Percentiles rank a stretch among this genome's conserved stretches.
Conservation (phyloP, 2,797 vertebrate species). For the Gadopsis marmoratus region DNA sequence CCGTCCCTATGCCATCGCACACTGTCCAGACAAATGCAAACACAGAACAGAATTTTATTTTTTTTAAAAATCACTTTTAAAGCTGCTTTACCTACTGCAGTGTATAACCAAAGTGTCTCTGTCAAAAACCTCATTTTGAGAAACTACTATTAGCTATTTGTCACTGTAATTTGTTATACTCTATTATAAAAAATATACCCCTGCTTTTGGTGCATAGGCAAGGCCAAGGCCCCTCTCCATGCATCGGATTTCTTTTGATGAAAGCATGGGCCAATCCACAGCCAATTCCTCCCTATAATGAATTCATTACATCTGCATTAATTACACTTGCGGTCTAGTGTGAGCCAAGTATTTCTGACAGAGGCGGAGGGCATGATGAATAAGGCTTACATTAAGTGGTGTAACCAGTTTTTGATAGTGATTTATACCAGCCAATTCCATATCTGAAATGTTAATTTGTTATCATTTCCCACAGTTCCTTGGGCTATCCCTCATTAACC, state of each 20-base stretch:
- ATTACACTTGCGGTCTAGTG: constrained; percentile 71
- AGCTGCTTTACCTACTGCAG: not conserved
- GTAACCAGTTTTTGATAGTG: constrained; percentile 82
- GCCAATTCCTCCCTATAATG: constrained; percentile 76
- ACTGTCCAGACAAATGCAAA: constrained; percentile 80
- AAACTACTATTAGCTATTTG: constrained; percentile 44
- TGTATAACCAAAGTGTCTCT: constrained; percentile 30
- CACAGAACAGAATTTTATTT: constrained; percentile 11
- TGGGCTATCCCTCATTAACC: constrained; percentile 83
- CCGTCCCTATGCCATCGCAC: constrained; percentile 97
- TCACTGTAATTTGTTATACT: constrained; percentile 40
- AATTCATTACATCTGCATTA: constrained; percentile 84
- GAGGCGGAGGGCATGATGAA: constrained; percentile 74
- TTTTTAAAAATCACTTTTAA: not conserved
- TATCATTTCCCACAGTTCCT: constrained; percentile 85
- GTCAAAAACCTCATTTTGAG: constrained; percentile 14
- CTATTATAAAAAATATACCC: constrained; percentile 48
- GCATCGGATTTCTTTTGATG: constrained; percentile 67
- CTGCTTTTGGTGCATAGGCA: constrained; percentile 39
- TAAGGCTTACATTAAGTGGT: constrained; percentile 79
- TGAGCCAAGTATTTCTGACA: constrained; percentile 78
- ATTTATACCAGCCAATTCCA: constrained; percentile 83
- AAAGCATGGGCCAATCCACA: constrained; percentile 66
- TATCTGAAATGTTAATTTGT: constrained; percentile 86
- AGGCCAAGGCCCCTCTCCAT: constrained; percentile 57